Base-by-base conservation (phyloP, 2,797 vertebrate species). In the Adrianichthys oophorus region DNA sequence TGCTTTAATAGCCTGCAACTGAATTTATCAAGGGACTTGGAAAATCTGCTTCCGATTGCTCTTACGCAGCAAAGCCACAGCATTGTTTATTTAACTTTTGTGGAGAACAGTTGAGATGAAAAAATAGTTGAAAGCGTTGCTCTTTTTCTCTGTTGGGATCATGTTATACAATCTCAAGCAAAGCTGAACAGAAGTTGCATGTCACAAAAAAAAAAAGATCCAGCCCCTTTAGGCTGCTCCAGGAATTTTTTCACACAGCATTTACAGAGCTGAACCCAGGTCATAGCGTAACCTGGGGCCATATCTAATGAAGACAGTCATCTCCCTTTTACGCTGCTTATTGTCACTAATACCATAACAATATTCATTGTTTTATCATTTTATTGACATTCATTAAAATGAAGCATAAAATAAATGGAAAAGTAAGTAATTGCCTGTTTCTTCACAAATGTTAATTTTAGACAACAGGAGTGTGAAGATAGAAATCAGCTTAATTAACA, bases 231-330 rank as follows among this genome's bases (percentile, higher is more conserved):
- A 68, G 83, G 85, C 78, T 80, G 70, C 81, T 83, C 65, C 68
- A 70, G 73, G 80, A 84, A 48, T 65, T 68, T 85, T 87, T 82
- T 85, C 84, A 85, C 76, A 78, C 65, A 72, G 56, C 66, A 67
- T 84, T 79, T 76, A 68, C 76, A 56, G 64, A 69, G 58, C 58
- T 87, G 84, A 89, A 87, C 86, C 68, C 52, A 66, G 84, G 82
- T 89, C 82, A 86, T 51, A 45, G 63, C 73, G 70, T 85, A 78
- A 88, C 89, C 85, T 58, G 53, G 78, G 83, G 87, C 82, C 58
- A 78, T 78, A 75, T 87, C 85, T 84, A 84, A 89, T 89, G 85
- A 71, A 86, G 80, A 85, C 84, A 68, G 84, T 82, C 77, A 87
- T 84, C 83, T 73, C 29, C 18, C 4, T 65, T 76, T 53, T 62